Percentiles rank a stretch among this genome's conserved stretches.
These are phyloP conservation scores for Oreocharis arfaki DNA, from an alignment of 2,113 vertebrate species.

Conservation along the genomic window DNA sequence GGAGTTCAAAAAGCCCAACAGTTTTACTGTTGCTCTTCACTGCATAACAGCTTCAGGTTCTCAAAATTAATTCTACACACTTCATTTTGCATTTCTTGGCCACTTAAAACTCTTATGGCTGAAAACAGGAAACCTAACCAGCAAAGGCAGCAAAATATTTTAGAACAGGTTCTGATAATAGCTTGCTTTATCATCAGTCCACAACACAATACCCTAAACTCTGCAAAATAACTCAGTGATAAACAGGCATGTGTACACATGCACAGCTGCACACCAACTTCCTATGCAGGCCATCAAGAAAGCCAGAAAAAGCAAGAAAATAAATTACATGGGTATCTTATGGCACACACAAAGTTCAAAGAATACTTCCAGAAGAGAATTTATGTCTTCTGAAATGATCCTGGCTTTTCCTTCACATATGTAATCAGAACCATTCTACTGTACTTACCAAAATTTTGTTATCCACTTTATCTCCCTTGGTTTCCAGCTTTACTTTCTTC, in stretches of 20 bases:
- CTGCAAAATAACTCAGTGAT: background rate
- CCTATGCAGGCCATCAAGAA: background rate
- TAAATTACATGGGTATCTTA: background rate
- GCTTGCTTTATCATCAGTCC: background rate
- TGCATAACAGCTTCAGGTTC: background rate
- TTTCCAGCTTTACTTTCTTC: slow-evolving; percentile 93
- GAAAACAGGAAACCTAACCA: background rate
- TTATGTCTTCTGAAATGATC: background rate
- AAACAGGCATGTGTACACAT: background rate
- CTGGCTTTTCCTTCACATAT: background rate
- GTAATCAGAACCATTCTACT: background rate
- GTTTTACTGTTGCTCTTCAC: background rate
- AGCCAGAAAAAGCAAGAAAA: background rate
- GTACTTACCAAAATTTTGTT: slow-evolving; percentile 92
- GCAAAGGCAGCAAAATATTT: background rate
- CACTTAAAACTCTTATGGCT: background rate
- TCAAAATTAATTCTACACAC: background rate
- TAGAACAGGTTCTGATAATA: background rate
- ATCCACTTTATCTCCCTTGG: slow-evolving; percentile 93
- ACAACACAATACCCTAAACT: background rate
- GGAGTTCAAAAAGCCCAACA: background rate
- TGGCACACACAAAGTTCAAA: background rate
- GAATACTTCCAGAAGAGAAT: background rate
- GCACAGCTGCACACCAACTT: background rate
- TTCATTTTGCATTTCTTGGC: background rate